A percentile compares a stretch with the other conserved stretches of the same genome.
These are phyloP conservation scores for Grallaria varia DNA, from an alignment of 2,113 vertebrate species.

Conservation along the genomic window DNA sequence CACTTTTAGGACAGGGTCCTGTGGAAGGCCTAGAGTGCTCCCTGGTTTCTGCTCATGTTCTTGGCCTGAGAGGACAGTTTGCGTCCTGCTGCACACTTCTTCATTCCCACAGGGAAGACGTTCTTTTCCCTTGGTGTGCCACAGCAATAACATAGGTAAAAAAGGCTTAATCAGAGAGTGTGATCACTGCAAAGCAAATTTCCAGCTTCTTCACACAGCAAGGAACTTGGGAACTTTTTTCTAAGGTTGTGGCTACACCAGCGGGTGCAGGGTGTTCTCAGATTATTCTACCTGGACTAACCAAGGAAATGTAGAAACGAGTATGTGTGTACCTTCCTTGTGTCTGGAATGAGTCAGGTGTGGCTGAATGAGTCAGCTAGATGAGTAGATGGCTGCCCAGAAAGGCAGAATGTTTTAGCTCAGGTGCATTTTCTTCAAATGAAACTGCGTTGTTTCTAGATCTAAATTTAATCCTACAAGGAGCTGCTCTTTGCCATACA, in stretches of 20 bases:
- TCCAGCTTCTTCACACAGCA: background rate
- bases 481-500: background rate
- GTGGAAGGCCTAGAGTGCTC: background rate
- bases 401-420: background rate
- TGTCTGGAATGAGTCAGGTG: background rate
- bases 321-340: background rate
- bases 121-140: background rate
- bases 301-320: background rate
- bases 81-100: background rate
- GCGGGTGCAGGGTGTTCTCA: background rate
- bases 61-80: background rate
- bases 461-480: background rate
- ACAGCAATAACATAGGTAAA: background rate
- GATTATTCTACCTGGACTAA: background rate
- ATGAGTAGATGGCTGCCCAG: background rate
- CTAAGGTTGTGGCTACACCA: background rate
- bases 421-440: background rate
- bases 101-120: rapidly evolving
- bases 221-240: background rate
- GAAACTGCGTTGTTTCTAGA: background rate
- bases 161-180: background rate
- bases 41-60: background rate
- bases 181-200: background rate
- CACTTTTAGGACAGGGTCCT: background rate
- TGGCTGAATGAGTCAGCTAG: background rate